These are phyloP conservation scores for Heteropelma amictum DNA, from an alignment of 2,888 invertebrate genomes.

Conservation along the genomic window DNA sequence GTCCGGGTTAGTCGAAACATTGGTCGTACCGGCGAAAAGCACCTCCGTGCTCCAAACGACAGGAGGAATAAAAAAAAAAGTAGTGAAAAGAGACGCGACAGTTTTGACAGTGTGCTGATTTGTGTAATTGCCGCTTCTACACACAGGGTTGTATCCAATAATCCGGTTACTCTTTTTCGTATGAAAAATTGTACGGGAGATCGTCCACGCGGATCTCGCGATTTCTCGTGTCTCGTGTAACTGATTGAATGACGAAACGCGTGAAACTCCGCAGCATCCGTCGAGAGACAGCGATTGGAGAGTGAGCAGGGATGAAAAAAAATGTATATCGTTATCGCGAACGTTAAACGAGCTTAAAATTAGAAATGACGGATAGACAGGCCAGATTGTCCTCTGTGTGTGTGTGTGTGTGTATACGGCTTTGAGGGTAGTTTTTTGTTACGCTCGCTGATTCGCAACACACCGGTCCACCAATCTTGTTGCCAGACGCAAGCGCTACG, in stretches of 20 bases:
- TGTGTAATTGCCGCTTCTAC: constrained; percentile 24
- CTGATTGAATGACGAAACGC: constrained; percentile 41
- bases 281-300: background rate
- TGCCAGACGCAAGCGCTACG: constrained; percentile 45
- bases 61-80: background rate
- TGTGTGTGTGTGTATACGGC: background rate
- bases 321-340: constrained; percentile 43
- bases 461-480: constrained; percentile 39
- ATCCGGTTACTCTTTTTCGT: constrained; percentile 30
- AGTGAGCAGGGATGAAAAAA: constrained; percentile 18
- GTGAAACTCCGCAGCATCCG: constrained; percentile 11
- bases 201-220: background rate
- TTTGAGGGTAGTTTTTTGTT: background rate
- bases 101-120: constrained; percentile 37
- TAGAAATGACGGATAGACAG: constrained; percentile 62
- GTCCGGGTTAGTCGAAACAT: too few relatives aligned
- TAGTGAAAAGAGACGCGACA: background rate
- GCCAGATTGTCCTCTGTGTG: constrained; percentile 16
- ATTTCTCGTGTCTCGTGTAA: constrained; percentile 27
- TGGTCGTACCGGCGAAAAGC: background rate
- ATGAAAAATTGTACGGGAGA: background rate
- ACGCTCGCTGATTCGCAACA: constrained; percentile 23
- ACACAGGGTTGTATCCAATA: constrained; percentile 21
- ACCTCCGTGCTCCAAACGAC: background rate
- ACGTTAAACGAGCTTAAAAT: constrained; percentile 62